Percentiles rank a stretch among this genome's conserved stretches.
Conservation (phyloP, 1,140 invertebrate species). For the Drosophila nannoptera region DNA sequence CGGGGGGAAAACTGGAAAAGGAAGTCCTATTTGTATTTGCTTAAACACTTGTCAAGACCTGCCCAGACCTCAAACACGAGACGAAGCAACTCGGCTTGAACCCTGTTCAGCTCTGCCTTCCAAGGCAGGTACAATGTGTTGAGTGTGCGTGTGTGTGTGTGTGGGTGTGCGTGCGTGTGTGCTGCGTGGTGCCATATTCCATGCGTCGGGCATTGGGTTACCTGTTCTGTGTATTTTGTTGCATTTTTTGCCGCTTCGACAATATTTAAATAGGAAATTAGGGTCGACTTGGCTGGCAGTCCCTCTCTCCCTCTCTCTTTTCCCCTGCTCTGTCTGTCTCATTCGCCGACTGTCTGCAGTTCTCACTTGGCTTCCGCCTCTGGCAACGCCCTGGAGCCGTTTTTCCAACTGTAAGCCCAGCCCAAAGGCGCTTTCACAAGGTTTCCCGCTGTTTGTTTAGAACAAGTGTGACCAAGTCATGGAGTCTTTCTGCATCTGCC, state of each 20-base stretch:
- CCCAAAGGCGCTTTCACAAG: slow-evolving; percentile 46
- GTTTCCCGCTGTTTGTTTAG: slow-evolving; percentile 45
- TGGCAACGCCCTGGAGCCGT: slow-evolving; percentile 17
- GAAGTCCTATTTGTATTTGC: slow-evolving; percentile 51
- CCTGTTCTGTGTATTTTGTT: slow-evolving; percentile 17
- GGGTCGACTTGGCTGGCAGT: slow-evolving; percentile 46
- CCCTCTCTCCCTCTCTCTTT: too few relatives aligned
- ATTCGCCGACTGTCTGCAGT: slow-evolving; percentile 13
- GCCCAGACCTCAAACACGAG: slow-evolving; percentile 9
- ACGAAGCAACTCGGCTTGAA: not conserved
- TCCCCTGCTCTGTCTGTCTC: not conserved
- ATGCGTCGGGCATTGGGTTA: slow-evolving; percentile 47
- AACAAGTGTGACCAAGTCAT: slow-evolving; percentile 9
- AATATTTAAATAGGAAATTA: slow-evolving; percentile 65
- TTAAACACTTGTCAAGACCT: slow-evolving; percentile 42
- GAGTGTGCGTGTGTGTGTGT: not conserved
- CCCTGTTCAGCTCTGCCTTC: slow-evolving; percentile 1
- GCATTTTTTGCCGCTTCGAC: slow-evolving; percentile 38
- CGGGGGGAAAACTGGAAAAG: slow-evolving; percentile 24
- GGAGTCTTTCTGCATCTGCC: not conserved
- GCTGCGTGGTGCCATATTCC: slow-evolving; percentile 24
- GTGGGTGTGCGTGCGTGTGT: not conserved
- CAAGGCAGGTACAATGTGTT: not conserved
- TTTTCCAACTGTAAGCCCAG: slow-evolving; percentile 31
- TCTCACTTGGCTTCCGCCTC: slow-evolving; percentile 44